Percentiles rank a stretch among this genome's conserved stretches.
phyloP scores from a whole-genome alignment of 1,140 invertebrate genomes.

The Drosophila sulfurigaster region DNA sequence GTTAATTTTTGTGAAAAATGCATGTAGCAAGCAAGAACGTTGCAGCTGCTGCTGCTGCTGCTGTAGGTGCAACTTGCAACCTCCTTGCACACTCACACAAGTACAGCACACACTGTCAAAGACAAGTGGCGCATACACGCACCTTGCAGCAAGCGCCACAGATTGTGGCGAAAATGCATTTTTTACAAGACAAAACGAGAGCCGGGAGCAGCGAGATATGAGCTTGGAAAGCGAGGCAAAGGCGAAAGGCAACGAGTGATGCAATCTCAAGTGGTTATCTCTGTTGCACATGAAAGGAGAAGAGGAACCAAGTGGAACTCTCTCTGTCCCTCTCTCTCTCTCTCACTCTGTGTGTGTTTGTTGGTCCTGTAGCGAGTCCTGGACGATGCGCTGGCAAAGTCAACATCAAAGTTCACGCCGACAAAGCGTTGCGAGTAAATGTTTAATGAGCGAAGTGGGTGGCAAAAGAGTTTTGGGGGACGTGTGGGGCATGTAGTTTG shows the following conservation, averaged over 20 bases:
- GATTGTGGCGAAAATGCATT: conserved; percentile 80
- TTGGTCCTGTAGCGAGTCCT: conserved; percentile 20
- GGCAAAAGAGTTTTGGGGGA: not conserved
- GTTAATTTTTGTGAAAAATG: conserved; percentile 58
- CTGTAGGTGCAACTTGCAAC: conserved; percentile 22
- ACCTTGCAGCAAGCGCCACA: conserved; percentile 59
- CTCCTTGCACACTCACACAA: not conserved
- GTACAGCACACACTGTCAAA: not conserved
- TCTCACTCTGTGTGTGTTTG: too few species aligned
- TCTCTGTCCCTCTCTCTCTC: too few species aligned
- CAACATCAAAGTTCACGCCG: conserved; percentile 83
- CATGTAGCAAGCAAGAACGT: conserved; percentile 25
- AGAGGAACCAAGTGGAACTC: not conserved
- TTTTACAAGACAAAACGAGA: conserved; percentile 68
- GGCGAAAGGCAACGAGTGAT: conserved; percentile 48
- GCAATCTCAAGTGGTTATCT: conserved; percentile 83
- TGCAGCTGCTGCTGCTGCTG: conserved; percentile 53
- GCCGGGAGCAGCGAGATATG: conserved; percentile 6
- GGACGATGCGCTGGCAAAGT: conserved; percentile 53
- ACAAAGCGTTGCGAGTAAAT: conserved; percentile 81
- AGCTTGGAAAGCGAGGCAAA: not conserved
- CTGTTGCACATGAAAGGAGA: conserved; percentile 30
- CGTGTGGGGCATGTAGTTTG: conserved; percentile 58
- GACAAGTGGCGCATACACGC: not conserved
- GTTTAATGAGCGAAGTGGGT: conserved; percentile 71